Base-by-base conservation (phyloP, 2,888 invertebrate species). In the Nomada fucata region DNA sequence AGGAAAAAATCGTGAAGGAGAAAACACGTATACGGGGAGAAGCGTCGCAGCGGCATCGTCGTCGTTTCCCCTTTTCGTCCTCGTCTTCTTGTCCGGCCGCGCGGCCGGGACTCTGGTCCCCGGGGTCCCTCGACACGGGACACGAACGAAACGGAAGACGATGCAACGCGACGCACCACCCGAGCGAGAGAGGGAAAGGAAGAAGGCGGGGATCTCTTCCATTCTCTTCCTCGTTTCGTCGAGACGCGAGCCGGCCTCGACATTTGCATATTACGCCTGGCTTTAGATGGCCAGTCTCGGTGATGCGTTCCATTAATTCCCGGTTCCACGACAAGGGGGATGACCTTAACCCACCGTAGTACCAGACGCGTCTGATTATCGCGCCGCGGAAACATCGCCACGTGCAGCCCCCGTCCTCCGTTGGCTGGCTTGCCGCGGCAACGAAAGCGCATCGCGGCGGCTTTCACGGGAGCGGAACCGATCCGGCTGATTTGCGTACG, bases 261-360 rank as follows among this genome's bases (percentile, higher is more conserved):
- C 84, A 93, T 93, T 93, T 93, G 92, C 93, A 93, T 93, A 93
- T 92, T 91, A 91, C 89, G 92, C 89, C 90, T 85, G 90, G 81
- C 86, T 83, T 89, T 89, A 84, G 90, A 88, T 89, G 89, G 89
- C 90, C 89, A 77, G 86, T 86, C 88, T 89, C 90, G 87, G 88
- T 88, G 91, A 90, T 91, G 91, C 91, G 91, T 92, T 91, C 91
- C 92, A 93, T 93, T 93, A 92, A 93, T 93, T 92, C 90, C 85
- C 87, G 88, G 90, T 90, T 86, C 87, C 82, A 78, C 86, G 85
- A 86, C 87, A 82, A 84, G 86, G 82, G 87, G 77, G 87, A 83
- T 90, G 90, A 91, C 91, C 91, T 91, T 91, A 90, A 91, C 90
- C 89, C 83, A 85, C 85, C 82, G 80, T 77, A 76, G 70, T 69